Conservation (phyloP, 2,888 invertebrate genomes). For the Myopa testacea region DNA sequence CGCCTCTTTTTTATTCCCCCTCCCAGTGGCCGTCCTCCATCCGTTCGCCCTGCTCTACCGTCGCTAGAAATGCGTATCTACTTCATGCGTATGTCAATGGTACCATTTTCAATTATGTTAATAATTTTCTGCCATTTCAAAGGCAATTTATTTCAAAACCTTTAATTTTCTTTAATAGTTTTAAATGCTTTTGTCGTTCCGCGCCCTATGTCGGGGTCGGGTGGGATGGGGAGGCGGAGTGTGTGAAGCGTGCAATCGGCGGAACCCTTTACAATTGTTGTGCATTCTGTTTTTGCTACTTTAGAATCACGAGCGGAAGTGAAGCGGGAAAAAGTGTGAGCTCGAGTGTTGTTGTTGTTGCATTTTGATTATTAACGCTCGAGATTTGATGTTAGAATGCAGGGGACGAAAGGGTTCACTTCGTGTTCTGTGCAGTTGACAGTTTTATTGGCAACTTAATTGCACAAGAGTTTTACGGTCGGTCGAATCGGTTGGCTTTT, state of each 20-base stretch:
- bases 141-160: constrained; percentile 59
- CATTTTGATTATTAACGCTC: constrained; percentile 19
- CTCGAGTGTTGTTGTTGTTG: constrained; percentile 16
- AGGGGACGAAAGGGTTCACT: neutral
- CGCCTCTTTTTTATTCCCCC: too few relatives aligned
- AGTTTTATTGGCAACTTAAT: constrained; percentile 35
- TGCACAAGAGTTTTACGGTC: neutral
- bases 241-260: too few relatives aligned
- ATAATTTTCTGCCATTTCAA: constrained; percentile 34
- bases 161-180: constrained; percentile 63
- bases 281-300: neutral
- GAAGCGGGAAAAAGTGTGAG: constrained; percentile 8
- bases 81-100: constrained; percentile 21
- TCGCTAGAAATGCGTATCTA: neutral
- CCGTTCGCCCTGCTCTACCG: neutral
- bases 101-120: constrained; percentile 37
- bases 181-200: constrained; percentile 40
- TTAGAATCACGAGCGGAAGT: constrained; percentile 18
- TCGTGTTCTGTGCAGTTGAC: constrained; percentile 15
- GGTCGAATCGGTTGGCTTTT: too few relatives aligned
- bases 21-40: too few relatives aligned
- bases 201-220: neutral
- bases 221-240: neutral
- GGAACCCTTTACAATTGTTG: neutral
- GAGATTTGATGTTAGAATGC: neutral